Evolutionary conservation across 2,888 invertebrate genomes (phyloP), one percentile per base, ranked within the genome.

Genomic region (Phortica okadai): DNA sequence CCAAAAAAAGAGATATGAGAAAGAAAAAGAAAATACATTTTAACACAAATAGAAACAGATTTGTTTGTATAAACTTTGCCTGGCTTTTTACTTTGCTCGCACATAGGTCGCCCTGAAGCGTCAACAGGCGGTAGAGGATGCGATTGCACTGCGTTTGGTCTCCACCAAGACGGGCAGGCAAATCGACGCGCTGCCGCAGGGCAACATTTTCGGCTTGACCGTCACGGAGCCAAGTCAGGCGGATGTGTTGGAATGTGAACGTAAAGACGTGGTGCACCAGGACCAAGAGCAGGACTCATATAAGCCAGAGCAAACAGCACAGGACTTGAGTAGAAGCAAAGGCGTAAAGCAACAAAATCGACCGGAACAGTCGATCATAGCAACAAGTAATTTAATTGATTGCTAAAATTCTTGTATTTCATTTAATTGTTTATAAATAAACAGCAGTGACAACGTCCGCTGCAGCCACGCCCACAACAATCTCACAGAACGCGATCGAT

Each of bases 51-150:
- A 69, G 16, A 45, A 11, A 21, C 14, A 25, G 70, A 56, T 56
- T 72, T 56, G 54, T 72, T 54, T 72, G 69, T n/a, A 69, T 50
- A 69, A 69, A 45, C 45, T 69, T 50, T 50, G 8, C 7, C 45
- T 50, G 6, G 45, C 41, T 58, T 45, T 41, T 69, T 14, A 14
- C 25, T 14, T 21, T 72, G 76, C 82, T 84, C 72, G n/a, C 21
- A 74, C 72, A 73, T 84, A 97, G 97, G 98, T 99, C 41, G 98
- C 99, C 3, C 91, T 99, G 76, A 99, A 99, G 92, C 93, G 99
- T 14, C 98, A 98, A 90, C 98, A 99, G 92, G 98, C 98, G 0
- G 98, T 98, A 0, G 98, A 99, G 92, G 98, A 99, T 90, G 98
- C 98, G 75, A 98, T 98, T 82, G 98, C 98, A 0, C 92, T 98